phyloP scores from a whole-genome alignment of 2,113 vertebrate species.

The Motacilla tschutschensis region DNA sequence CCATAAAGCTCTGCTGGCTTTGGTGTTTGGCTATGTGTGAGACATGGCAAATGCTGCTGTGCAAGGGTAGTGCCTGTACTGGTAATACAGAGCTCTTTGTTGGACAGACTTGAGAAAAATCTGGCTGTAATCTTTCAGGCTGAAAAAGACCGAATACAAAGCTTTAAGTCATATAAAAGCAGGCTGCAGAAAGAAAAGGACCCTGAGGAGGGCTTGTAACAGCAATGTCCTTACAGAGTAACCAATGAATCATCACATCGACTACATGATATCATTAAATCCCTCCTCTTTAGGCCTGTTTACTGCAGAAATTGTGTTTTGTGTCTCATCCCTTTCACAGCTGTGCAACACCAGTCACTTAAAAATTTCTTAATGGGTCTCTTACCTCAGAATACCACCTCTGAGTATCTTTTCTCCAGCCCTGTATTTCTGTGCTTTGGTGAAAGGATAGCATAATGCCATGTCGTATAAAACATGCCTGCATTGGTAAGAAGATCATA shows the following conservation, averaged over 20 bases:
- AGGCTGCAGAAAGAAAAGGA: conserved; percentile 5
- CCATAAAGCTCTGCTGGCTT: neutral
- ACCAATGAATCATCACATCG: conserved; percentile 10
- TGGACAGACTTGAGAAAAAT: neutral
- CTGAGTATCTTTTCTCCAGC: neutral
- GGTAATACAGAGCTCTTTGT: neutral
- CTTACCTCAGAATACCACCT: neutral
- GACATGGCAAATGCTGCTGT: neutral
- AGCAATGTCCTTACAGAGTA: neutral
- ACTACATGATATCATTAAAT: neutral
- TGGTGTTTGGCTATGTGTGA: neutral
- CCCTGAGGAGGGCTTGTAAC: conserved; percentile 7
- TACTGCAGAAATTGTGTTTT: neutral
- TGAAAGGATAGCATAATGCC: neutral
- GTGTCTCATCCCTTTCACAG: neutral
- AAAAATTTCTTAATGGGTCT: neutral
- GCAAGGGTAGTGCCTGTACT: neutral
- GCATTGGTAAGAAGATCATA: neutral
- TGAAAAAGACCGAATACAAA: conserved; percentile 17
- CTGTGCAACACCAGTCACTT: neutral
- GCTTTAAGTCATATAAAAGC: conserved; percentile 7
- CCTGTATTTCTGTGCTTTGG: neutral
- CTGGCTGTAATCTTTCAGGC: neutral
- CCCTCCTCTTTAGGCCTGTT: neutral
- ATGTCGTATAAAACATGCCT: neutral